phyloP scores from a whole-genome alignment of 2,797 vertebrate species.

The Smutsia temminckii region DNA sequence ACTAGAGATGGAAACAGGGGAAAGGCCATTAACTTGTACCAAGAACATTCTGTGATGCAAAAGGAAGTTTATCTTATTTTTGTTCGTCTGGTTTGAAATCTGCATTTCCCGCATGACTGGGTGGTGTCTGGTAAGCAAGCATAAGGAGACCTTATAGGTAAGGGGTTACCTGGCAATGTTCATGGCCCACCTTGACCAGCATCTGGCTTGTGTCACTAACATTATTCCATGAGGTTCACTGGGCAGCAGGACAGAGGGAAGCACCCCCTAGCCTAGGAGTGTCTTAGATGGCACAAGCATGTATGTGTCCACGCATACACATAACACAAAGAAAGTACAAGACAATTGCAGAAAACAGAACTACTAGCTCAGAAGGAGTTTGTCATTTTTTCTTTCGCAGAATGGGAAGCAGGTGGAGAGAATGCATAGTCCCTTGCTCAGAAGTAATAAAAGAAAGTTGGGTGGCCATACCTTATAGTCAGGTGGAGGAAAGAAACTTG shows the following conservation, averaged over 20 bases:
- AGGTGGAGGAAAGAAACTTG: not conserved
- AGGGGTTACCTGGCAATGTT: not conserved
- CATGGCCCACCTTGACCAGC: not conserved
- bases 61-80: not conserved
- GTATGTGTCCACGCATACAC: rapidly evolving
- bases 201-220: not conserved
- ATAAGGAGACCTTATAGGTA: not conserved
- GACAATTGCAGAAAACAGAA: not conserved
- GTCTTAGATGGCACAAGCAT: not conserved
- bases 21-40: not conserved
- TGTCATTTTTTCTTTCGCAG: not conserved
- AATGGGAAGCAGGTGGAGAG: rapidly evolving
- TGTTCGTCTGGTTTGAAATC: not conserved
- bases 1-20: not conserved
- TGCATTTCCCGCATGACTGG: not conserved
- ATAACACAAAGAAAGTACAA: not conserved
- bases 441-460: not conserved
- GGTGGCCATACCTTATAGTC: not conserved
- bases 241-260: not conserved
- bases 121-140: not conserved
- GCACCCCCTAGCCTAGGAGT: not conserved
- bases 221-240: not conserved
- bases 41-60: not conserved
- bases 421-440: rapidly evolving
- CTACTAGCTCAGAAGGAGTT: not conserved